Percentiles rank a stretch among this genome's conserved stretches.
Evolutionary conservation across 2,888 invertebrate genomes (phyloP).

Genomic region (Parapristionchus giblindavisi): DNA sequence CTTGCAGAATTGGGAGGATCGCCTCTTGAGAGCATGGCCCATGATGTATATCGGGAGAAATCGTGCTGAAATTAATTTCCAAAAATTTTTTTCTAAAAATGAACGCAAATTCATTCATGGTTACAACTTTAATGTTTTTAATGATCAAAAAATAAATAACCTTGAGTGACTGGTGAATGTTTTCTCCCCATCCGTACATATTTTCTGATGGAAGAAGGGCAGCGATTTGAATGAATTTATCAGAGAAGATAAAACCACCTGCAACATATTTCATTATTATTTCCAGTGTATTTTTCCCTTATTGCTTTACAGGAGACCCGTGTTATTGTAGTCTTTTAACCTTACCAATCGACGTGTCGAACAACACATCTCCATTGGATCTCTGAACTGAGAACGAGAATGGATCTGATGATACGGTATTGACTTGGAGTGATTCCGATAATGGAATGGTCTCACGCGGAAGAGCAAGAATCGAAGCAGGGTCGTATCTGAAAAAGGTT

Average conservation of each 20-base stretch:
- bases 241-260: conserved; percentile 64
- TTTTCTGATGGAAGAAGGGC: conserved; percentile 60
- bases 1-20: conserved; percentile 53
- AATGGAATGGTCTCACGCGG: neutral
- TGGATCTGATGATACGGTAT: conserved; percentile 28
- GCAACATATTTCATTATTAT: no score
- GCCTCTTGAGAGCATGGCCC: conserved; percentile 63
- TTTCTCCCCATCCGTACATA: conserved; percentile 68
- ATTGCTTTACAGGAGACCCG: no score
- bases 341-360: conserved; percentile 62
- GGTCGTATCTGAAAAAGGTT: neutral
- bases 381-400: conserved; percentile 55
- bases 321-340: no score
- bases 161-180: conserved; percentile 61
- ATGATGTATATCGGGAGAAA: conserved; percentile 56
- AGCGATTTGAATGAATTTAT: conserved; percentile 66
- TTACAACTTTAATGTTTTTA: no score
- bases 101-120: no score
- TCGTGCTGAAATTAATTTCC: conserved; percentile 54
- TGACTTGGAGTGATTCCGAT: neutral
- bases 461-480: neutral
- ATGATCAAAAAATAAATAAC: no score
- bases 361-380: conserved; percentile 46
- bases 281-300: no score
- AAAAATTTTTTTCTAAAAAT: no score